Conservation (phyloP, 2,113 vertebrate species). For the Anhinga anhinga region DNA sequence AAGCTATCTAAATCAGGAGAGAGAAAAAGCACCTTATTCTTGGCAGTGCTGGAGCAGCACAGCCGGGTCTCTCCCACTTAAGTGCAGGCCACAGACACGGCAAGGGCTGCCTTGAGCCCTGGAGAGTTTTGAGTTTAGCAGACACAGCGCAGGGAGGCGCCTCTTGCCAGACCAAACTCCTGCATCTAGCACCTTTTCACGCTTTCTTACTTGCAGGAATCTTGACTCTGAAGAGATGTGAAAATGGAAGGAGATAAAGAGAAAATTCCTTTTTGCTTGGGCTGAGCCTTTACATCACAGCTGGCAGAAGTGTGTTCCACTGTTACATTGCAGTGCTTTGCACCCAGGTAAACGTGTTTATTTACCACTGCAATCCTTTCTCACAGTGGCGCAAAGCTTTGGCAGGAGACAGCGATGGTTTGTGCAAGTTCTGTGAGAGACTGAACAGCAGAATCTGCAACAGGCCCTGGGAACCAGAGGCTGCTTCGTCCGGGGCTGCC, state of each 20-base stretch:
- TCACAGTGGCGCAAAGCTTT: not conserved
- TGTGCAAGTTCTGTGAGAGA: not conserved
- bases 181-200: not conserved
- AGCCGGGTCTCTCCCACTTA: not conserved
- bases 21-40: not conserved
- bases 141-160: not conserved
- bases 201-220: not conserved
- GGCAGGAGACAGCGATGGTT: not conserved
- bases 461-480: not conserved
- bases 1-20: not conserved
- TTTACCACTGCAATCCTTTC: not conserved
- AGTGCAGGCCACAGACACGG: not conserved
- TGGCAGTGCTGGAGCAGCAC: not conserved
- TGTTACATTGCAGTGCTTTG: not conserved
- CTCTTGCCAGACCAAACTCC: not conserved
- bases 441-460: not conserved
- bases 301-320: not conserved
- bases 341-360: not conserved
- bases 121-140: rapidly evolving
- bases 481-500: not conserved
- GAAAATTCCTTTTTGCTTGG: not conserved
- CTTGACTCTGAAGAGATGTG: not conserved
- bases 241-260: not conserved
- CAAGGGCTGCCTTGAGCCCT: rapidly evolving
- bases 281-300: not conserved